phyloP scores from a whole-genome alignment of 2,797 vertebrate species.

The Aphelocoma californica region DNA sequence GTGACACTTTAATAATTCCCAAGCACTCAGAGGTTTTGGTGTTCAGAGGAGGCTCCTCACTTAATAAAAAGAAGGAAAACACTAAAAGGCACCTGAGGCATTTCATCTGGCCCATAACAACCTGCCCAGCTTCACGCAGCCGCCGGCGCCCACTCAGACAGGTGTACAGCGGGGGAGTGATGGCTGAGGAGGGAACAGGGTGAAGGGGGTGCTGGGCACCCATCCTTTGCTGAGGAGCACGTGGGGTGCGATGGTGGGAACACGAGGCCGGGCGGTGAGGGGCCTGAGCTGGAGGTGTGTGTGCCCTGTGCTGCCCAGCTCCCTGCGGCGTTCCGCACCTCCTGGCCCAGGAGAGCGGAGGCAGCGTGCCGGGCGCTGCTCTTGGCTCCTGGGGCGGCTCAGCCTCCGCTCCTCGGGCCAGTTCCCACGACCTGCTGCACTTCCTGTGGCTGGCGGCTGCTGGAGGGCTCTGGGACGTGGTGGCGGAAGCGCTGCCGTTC shows the following conservation, averaged over 20 bases:
- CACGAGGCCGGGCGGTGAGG: rapidly evolving
- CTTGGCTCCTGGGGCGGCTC: rapidly evolving
- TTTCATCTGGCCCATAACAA: not conserved
- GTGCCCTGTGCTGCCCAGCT: rapidly evolving
- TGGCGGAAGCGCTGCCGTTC: not conserved
- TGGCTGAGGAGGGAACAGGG: rapidly evolving
- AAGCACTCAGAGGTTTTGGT: not conserved
- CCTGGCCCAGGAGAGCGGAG: rapidly evolving
- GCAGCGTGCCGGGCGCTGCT: rapidly evolving
- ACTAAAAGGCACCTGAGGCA: not conserved
- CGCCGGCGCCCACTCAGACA: rapidly evolving
- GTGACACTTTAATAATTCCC: not conserved
- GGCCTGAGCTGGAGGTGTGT: rapidly evolving
- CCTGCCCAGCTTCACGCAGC: rapidly evolving
- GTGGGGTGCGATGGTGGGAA: rapidly evolving
- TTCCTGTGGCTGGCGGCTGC: slow-evolving; percentile 3
- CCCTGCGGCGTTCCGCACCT: rapidly evolving
- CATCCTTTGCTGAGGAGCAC: not conserved
- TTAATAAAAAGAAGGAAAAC: not conserved
- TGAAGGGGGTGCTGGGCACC: not conserved
- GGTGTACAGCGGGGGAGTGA: rapidly evolving
- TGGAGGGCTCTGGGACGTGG: not conserved
- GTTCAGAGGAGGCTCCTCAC: not conserved
- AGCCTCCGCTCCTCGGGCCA: not conserved
- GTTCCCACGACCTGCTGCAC: slow-evolving; percentile 55